These are phyloP conservation scores for Rattus rattus DNA, from an alignment of 2,113 vertebrate species.

Conservation along the genomic window DNA sequence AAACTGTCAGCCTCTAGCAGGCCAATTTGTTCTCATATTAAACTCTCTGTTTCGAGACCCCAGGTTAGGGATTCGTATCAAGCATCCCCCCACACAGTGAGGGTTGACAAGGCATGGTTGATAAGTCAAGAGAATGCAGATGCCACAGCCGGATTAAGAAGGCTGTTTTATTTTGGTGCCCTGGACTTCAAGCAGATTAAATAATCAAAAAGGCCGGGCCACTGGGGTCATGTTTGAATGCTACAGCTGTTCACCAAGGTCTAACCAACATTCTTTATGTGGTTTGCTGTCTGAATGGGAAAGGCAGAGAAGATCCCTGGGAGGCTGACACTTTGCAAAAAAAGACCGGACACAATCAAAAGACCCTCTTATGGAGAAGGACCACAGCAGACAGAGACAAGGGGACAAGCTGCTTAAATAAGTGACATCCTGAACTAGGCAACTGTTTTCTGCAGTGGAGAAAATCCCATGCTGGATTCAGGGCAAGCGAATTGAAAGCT, in stretches of 20 bases:
- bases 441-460: conserved; percentile 17
- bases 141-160: conserved; percentile 81
- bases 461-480: conserved; percentile 51
- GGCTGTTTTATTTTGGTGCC: conserved; percentile 88
- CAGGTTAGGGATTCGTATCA: conserved; percentile 76
- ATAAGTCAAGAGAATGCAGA: conserved; percentile 85
- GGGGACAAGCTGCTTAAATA: conserved; percentile 59
- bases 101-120: conserved; percentile 79
- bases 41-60: conserved; percentile 82
- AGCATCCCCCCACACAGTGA: conserved; percentile 75
- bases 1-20: conserved; percentile 82
- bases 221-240: conserved; percentile 88
- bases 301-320: conserved; percentile 73
- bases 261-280: conserved; percentile 86
- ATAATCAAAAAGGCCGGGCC: conserved; percentile 85
- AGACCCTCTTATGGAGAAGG: conserved; percentile 49
- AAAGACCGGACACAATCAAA: conserved; percentile 35
- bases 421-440: conserved; percentile 52
- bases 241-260: conserved; percentile 91
- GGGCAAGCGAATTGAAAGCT: not conserved
- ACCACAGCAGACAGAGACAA: conserved; percentile 65
- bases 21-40: conserved; percentile 80
- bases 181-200: conserved; percentile 89
- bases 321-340: conserved; percentile 57
- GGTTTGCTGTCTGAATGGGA: conserved; percentile 80